Evolutionary conservation across 2,113 vertebrate genomes (phyloP).

Genomic region (Numida meleagris): DNA sequence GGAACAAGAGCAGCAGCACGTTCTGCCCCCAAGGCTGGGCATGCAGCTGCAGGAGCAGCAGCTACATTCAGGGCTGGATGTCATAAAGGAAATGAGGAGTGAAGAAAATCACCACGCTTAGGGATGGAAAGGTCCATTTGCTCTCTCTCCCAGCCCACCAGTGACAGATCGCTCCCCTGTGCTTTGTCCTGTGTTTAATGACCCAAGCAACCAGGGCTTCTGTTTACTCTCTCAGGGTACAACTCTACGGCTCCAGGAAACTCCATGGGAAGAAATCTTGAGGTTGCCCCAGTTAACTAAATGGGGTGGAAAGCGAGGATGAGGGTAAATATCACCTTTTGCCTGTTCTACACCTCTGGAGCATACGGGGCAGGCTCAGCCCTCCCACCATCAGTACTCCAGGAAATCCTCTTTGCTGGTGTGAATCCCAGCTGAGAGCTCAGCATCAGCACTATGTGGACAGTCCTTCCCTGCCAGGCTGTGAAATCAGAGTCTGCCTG

Average conservation of each 20-base stretch:
- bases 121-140: slow-evolving; percentile 34
- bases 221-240: not conserved
- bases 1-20: not conserved
- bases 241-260: not conserved
- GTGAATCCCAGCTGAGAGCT: not conserved
- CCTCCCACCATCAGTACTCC: not conserved
- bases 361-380: not conserved
- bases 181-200: slow-evolving; percentile 45
- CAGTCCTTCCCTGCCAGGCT: not conserved
- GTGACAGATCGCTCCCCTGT: not conserved
- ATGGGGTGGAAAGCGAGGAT: not conserved
- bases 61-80: not conserved
- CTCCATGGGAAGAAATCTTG: not conserved
- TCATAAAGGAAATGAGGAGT: slow-evolving; percentile 47
- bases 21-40: not conserved
- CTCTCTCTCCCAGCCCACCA: slow-evolving; percentile 5
- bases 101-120: slow-evolving; percentile 12
- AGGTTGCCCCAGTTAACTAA: not conserved
- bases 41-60: not conserved
- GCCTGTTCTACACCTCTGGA: not conserved
- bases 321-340: not conserved
- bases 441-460: not conserved
- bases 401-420: not conserved
- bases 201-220: slow-evolving; percentile 5
- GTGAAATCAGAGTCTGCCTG: fast-evolving